Base-by-base conservation (phyloP, 2,113 vertebrate genomes). In the Phylloscopus trochiloides region DNA sequence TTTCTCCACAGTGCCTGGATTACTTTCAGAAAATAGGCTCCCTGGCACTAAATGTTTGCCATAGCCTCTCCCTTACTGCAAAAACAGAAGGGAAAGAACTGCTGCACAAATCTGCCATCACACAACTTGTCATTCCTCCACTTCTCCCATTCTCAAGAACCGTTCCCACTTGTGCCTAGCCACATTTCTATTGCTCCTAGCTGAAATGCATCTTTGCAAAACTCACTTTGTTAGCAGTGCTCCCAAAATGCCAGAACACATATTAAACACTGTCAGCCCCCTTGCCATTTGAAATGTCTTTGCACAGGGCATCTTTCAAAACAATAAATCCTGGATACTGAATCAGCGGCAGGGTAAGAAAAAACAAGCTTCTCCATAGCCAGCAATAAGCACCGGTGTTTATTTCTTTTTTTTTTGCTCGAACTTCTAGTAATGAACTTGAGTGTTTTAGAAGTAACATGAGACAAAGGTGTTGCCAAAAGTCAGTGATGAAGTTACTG, bases 251-350 rank as follows among this genome's bases (percentile, higher is more conserved):
- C 40, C 20, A 59, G 68, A 36, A 63, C 31, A 62, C 78, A 76
- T 43, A 70, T 66, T 48, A 93, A 92, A 66, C 55, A 68, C 36
- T n/a, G 71, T 62, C 68, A 90, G 32, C 8, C 20, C 48, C 81
- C 31, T 84, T 71, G 61, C 82, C 76, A 86, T 70, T 77, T 73
- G 89, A 94, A 86, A 70, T 3, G 32, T 47, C 47, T 89, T 88
- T 77, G 82, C 62, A 88, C 40, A 70, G 31, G 48, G 28, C 58
- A 10, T 72, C 81, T 72, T 94, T 89, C 77, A 88, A 81, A 89
- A 77, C 75, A 81, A 59, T 84, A 62, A 93, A 95, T 94, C 93
- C 72, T 67, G 73, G 91, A 71, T 81, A 92, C 68, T 94, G 96
- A 70, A 78, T 70, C 66, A 80, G 90, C 1, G 2, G 40, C 22